Conservation (phyloP, 1,140 invertebrate species). For the Eupristina koningsbergeri region DNA sequence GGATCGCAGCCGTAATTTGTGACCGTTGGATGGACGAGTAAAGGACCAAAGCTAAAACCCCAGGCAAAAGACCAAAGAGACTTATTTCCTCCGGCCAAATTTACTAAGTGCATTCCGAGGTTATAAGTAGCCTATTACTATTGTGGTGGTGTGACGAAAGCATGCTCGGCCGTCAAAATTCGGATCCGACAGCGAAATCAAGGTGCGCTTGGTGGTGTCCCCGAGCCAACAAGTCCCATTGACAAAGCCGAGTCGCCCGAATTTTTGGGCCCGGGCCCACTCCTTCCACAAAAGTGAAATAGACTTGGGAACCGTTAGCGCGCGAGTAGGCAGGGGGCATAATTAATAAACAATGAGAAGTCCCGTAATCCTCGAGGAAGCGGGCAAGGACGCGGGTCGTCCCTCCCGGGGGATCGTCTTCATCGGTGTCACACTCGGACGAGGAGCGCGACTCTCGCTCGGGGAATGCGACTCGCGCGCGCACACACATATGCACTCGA, state of each 20-base stretch:
- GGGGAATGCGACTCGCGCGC: background rate
- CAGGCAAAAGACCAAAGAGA: no score
- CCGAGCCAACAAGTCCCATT: no score
- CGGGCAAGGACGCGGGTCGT: constrained; percentile 5
- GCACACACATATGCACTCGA: no score
- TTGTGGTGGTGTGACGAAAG: no score
- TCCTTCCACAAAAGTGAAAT: constrained; percentile 7
- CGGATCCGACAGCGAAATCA: no score
- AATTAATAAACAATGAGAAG: constrained; percentile 47
- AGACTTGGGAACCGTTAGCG: background rate
- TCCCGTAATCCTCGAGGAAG: constrained; percentile 40
- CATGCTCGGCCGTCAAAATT: no score
- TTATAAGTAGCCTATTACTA: background rate
- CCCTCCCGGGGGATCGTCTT: constrained; percentile 5
- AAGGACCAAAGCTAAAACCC: no score
- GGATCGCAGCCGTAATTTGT: no score
- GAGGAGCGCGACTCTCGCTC: constrained; percentile 17
- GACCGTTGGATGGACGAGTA: no score
- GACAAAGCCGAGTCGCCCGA: no score
- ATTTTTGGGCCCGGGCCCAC: no score
- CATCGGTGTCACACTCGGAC: background rate
- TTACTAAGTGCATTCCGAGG: background rate
- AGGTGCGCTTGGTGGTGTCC: no score
- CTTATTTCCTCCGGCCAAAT: background rate
- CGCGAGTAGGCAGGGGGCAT: background rate